Percentiles rank a stretch among this genome's conserved stretches.
phyloP scores from a whole-genome alignment of 2,797 vertebrate species.

The Malacoraja senta region DNA sequence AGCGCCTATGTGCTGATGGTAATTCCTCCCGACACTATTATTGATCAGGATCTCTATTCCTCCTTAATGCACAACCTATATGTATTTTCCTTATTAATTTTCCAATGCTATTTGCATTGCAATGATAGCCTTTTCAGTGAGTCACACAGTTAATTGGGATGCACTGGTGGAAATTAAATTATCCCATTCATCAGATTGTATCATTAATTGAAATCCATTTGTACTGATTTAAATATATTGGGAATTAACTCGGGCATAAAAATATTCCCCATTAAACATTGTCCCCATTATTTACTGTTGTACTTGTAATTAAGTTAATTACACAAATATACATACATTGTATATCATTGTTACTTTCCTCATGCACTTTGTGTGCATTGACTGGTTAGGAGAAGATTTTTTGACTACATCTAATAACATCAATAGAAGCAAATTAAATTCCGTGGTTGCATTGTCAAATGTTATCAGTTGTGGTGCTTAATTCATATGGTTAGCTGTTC shows the following conservation, averaged over 20 bases:
- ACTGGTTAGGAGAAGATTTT: neutral
- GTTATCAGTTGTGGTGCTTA: neutral
- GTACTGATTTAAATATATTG: slow-evolving; percentile 31
- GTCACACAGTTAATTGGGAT: slow-evolving; percentile 20
- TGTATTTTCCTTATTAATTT: neutral
- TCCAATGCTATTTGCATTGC: slow-evolving; percentile 9
- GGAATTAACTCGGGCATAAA: slow-evolving; percentile 2
- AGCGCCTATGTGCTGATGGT: neutral
- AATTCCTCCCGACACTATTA: neutral
- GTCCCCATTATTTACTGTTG: slow-evolving; percentile 24
- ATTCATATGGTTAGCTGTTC: slow-evolving; percentile 2
- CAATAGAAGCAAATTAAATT: slow-evolving; percentile 29
- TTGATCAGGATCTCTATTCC: neutral
- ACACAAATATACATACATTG: neutral
- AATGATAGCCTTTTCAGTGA: neutral
- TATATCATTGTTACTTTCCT: slow-evolving; percentile 25
- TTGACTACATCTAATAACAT: slow-evolving; percentile 11
- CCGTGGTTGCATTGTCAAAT: neutral
- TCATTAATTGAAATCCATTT: slow-evolving; percentile 38
- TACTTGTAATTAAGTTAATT: slow-evolving; percentile 21
- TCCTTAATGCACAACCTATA: neutral
- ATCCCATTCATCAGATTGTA: slow-evolving; percentile 31
- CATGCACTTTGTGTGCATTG: neutral
- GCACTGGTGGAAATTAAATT: slow-evolving; percentile 24
- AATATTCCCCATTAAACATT: neutral